phyloP scores from a whole-genome alignment of 2,888 invertebrate species.

The Harpalus rubripes region DNA sequence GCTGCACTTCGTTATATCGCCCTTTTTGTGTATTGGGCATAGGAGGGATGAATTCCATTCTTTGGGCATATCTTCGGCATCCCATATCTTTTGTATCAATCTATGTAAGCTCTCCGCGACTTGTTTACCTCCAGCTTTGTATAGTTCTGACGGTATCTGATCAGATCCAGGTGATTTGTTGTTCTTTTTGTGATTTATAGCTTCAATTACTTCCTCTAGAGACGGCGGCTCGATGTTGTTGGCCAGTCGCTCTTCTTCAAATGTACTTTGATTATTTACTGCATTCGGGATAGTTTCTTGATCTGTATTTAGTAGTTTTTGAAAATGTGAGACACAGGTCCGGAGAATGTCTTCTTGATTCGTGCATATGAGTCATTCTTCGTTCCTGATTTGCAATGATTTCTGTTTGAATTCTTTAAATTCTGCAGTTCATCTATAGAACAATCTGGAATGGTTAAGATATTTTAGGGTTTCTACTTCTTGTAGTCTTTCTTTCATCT shows the following conservation, averaged over 20 bases:
- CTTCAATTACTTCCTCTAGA: conserved; percentile 21
- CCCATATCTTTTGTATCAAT: too few species aligned
- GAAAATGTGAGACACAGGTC: conserved; percentile 8
- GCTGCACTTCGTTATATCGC: conserved; percentile 9
- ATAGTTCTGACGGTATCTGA: too few species aligned
- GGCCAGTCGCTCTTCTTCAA: conserved; percentile 13
- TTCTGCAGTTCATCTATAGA: too few species aligned
- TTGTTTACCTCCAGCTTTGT: too few species aligned
- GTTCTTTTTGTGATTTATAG: background rate
- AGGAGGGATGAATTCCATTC: background rate
- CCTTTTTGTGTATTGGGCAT: conserved; percentile 9
- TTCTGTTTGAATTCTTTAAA: too few species aligned
- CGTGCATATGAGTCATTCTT: too few species aligned
- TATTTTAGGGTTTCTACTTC: too few species aligned
- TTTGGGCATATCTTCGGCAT: background rate
- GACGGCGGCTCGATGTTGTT: conserved; percentile 19
- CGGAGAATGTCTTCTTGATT: too few species aligned
- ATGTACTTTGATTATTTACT: conserved; percentile 14
- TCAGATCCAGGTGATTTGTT: background rate
- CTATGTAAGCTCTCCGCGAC: background rate
- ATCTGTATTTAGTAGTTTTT: conserved; percentile 18
- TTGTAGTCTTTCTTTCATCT: too few species aligned
- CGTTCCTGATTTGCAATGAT: too few species aligned
- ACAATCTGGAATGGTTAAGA: too few species aligned
- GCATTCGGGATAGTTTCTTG: conserved; percentile 9